phyloP scores from a whole-genome alignment of 2,888 invertebrate genomes.

The Apotomis capreana region DNA sequence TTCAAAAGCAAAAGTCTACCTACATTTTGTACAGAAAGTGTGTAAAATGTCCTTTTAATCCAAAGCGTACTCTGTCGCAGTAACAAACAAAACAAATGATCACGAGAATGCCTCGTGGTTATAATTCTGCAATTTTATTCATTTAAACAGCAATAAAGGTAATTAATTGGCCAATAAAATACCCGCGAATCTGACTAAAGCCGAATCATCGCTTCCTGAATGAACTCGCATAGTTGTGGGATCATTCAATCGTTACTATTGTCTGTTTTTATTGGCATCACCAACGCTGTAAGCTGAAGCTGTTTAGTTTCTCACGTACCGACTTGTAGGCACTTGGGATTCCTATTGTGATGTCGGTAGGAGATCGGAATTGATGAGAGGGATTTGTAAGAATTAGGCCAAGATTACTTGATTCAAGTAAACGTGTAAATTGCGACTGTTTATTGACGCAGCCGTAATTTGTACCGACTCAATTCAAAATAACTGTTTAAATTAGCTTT shows the following conservation, averaged over 20 bases:
- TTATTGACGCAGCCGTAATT: conserved; percentile 10
- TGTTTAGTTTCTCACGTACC: conserved; percentile 28
- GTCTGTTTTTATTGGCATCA: conserved; percentile 38
- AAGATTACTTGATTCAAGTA: conserved; percentile 17
- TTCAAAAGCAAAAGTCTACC: no score
- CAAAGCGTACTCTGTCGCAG: neutral
- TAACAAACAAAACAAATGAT: neutral
- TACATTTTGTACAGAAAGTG: no score
- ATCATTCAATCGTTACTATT: conserved; percentile 38
- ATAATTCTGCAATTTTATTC: neutral
- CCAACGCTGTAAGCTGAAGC: conserved; percentile 14
- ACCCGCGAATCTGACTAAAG: conserved; percentile 13
- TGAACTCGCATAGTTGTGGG: conserved; percentile 33
- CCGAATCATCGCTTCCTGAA: conserved; percentile 33
- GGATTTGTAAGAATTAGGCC: conserved; percentile 32
- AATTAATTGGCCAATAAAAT: conserved; percentile 23
- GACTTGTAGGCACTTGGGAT: conserved; percentile 22
- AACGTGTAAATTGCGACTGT: neutral
- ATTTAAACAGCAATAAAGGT: conserved; percentile 15
- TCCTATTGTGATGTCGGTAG: conserved; percentile 17
- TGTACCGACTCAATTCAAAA: neutral
- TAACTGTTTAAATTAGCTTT: neutral
- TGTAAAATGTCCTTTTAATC: neutral
- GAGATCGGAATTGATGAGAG: conserved; percentile 21
- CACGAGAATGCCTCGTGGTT: conserved; percentile 4